Conservation (phyloP, 1,140 invertebrate species). For the Zaprionus ornatus region DNA sequence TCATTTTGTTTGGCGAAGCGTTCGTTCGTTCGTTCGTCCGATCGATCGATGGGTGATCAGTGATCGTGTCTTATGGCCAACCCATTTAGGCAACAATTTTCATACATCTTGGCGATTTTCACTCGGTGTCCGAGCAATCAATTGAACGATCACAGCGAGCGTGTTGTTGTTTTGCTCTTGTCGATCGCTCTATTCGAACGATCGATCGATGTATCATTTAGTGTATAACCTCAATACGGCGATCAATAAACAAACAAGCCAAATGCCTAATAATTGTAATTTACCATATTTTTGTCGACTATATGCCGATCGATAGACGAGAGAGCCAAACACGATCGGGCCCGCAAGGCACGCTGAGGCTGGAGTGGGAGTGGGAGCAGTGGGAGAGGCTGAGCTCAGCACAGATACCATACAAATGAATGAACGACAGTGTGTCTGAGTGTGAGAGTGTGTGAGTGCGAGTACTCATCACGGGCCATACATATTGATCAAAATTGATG, state of each 20-base stretch:
- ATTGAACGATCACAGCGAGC: conserved; percentile 61
- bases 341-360: conserved; percentile 27
- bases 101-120: conserved; percentile 71
- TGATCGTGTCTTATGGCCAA: conserved; percentile 64
- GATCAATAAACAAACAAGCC: conserved; percentile 81
- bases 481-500: conserved; percentile 82
- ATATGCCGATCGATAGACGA: conserved; percentile 46
- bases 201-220: conserved; percentile 73
- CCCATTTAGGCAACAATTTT: conserved; percentile 72
- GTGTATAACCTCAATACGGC: conserved; percentile 77
- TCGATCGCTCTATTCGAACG: conserved; percentile 75
- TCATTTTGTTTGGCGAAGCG: conserved; percentile 10
- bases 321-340: conserved; percentile 40
- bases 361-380: background rate
- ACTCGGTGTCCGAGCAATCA: conserved; percentile 60
- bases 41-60: conserved; percentile 41
- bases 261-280: conserved; percentile 82
- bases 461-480: conserved; percentile 50
- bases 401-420: background rate
- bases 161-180: conserved; percentile 24
- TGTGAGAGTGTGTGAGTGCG: conserved; percentile 2
- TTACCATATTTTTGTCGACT: conserved; percentile 73
- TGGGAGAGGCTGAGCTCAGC: background rate
- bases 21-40: background rate
- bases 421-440: background rate